Evolutionary conservation across 2,113 vertebrate species (phyloP).

Genomic region (Tachysurus fulvidraco): DNA sequence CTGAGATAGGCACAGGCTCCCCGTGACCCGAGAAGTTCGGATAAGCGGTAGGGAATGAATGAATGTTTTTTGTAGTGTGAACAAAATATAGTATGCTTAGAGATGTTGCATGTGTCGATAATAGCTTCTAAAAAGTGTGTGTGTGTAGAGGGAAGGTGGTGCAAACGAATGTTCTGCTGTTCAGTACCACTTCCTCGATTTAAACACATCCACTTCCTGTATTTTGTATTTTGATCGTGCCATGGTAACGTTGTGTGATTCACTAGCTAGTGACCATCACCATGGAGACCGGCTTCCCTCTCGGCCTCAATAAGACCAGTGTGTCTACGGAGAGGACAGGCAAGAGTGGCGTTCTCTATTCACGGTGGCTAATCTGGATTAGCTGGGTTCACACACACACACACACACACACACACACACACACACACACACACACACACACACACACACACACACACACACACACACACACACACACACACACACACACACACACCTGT

Average conservation of each 20-base stretch:
- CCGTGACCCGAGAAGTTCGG: no score
- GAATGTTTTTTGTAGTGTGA: not conserved
- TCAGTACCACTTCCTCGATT: conserved; percentile 28
- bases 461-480: not conserved
- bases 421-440: not conserved
- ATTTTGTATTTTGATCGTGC: conserved; percentile 54
- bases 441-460: not conserved
- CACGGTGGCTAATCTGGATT: conserved; percentile 15
- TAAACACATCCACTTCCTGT: conserved; percentile 52
- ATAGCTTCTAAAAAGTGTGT: not conserved
- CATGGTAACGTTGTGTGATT: conserved; percentile 53
- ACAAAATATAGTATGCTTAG: not conserved
- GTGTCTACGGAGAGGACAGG: not conserved
- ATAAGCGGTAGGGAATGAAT: no score
- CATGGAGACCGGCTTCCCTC: conserved; percentile 42
- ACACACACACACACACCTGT: not conserved
- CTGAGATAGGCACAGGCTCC: no score
- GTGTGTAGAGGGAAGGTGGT: not conserved
- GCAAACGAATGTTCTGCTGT: not conserved
- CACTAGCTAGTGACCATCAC: conserved; percentile 39
- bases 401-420: conserved; percentile 1
- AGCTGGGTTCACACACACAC: not conserved
- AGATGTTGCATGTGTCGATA: not conserved
- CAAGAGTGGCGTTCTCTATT: not conserved
- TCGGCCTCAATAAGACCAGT: not conserved